A percentile compares a stretch with the other conserved stretches of the same genome.
phyloP scores from a whole-genome alignment of 92 coral and sea anemone species.

The Scolanthus callimorphus region DNA sequence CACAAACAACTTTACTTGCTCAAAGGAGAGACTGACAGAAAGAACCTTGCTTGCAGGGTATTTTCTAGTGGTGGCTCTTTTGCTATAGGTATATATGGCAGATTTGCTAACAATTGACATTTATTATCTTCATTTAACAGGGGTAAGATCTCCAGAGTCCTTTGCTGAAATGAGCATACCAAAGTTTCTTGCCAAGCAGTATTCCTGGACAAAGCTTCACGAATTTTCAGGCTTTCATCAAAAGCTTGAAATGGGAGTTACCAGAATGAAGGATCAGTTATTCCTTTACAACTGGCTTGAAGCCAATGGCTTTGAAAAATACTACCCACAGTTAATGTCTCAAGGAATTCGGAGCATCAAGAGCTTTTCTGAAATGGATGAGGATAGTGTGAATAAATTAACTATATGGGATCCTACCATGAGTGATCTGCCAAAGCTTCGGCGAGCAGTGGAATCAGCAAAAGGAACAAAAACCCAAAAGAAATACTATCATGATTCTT shows the following conservation, averaged over 20 bases:
- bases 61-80: too few relatives aligned
- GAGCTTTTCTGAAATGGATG: conserved; percentile 21
- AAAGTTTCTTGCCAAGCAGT: conserved; percentile 46
- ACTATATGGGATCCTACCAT: neutral
- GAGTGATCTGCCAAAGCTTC: too few relatives aligned
- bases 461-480: too few relatives aligned
- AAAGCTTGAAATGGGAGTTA: neutral
- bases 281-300: conserved; percentile 14
- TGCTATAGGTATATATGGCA: too few relatives aligned
- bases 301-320: conserved; percentile 1
- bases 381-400: neutral
- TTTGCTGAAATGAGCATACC: conserved; percentile 58
- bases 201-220: conserved; percentile 4
- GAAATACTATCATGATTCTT: too few relatives aligned
- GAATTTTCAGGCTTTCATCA: neutral
- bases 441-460: too few relatives aligned
- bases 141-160: conserved; percentile 35
- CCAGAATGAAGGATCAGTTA: conserved; percentile 5
- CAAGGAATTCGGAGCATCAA: conserved; percentile 19
- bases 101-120: neutral
- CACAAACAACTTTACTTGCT: too few relatives aligned
- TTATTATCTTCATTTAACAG: conserved; percentile 10
- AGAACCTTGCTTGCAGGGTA: neutral
- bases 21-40: too few relatives aligned
- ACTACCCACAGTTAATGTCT: conserved; percentile 9